Evolutionary conservation across 2,888 invertebrate species (phyloP).

Genomic region (Drosophila paranaensis): DNA sequence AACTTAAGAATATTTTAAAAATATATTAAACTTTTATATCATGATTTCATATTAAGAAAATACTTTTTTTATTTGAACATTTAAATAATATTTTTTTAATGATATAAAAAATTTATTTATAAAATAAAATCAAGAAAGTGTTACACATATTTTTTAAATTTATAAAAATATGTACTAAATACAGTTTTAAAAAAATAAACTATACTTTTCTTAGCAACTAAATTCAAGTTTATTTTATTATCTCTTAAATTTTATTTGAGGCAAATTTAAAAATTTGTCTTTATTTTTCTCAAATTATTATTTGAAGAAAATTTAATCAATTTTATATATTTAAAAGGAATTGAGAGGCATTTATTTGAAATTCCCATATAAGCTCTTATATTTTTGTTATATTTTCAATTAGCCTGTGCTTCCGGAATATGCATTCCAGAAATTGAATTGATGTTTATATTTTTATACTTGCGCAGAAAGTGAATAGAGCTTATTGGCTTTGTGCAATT

Average conservation of each 20-base stretch:
- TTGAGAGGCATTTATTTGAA: not conserved
- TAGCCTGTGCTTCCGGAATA: not conserved
- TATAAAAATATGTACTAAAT: not conserved
- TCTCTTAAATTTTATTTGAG: too few species aligned
- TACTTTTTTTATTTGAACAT: too few species aligned
- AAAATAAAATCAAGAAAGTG: too few species aligned
- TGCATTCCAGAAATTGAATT: slow-evolving; percentile 4
- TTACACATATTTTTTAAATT: not conserved
- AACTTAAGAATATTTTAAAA: too few species aligned
- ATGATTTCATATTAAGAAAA: too few species aligned
- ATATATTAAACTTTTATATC: too few species aligned
- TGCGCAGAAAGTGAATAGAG: not conserved
- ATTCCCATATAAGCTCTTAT: not conserved
- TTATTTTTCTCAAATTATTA: not conserved
- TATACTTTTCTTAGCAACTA: not conserved
- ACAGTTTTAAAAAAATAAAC: too few species aligned
- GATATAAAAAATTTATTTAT: too few species aligned
- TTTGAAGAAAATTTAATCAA: not conserved
- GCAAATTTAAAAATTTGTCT: not conserved
- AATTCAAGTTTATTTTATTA: not conserved
- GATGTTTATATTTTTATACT: not conserved
- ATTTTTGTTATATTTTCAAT: not conserved
- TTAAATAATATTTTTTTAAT: too few species aligned
- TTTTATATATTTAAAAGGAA: not conserved
- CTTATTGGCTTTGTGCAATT: not conserved